Evolutionary conservation across 2,113 vertebrate species (phyloP).

Genomic region (Sylvilagus bachmani): DNA sequence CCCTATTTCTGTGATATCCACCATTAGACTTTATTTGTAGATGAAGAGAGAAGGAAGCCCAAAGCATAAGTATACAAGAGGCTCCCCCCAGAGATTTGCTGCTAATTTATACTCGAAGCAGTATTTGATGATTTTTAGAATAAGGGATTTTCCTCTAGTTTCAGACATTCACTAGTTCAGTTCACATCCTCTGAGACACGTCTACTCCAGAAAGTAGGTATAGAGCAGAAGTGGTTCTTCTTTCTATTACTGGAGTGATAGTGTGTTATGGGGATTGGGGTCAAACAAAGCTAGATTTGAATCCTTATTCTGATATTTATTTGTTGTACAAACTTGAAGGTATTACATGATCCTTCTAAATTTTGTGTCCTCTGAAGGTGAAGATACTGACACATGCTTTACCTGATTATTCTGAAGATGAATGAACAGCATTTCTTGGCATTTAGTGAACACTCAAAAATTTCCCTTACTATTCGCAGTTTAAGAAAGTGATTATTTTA

Average conservation of each 20-base stretch:
- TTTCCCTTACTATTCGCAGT: neutral
- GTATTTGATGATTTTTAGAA: conserved; percentile 41
- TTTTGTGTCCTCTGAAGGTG: neutral
- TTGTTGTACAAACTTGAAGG: neutral
- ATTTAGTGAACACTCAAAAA: conserved; percentile 18
- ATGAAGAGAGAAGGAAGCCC: neutral
- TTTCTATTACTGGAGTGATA: neutral
- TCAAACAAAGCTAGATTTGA: neutral
- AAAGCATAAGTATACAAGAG: neutral
- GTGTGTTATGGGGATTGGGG: neutral
- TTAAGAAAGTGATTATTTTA: conserved; percentile 15
- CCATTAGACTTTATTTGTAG: neutral
- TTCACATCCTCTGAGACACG: neutral
- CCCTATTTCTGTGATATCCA: neutral
- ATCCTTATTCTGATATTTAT: neutral
- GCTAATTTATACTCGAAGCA: conserved; percentile 16
- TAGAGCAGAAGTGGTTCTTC: neutral
- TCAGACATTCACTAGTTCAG: neutral
- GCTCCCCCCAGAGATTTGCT: neutral
- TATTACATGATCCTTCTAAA: no score
- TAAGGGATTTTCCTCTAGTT: neutral
- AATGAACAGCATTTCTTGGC: neutral
- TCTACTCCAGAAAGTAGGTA: conserved; percentile 31
- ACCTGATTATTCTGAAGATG: neutral
- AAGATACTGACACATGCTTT: neutral